Evolutionary conservation across 2,888 invertebrate species (phyloP).

Genomic region (Onchidella celtica): DNA sequence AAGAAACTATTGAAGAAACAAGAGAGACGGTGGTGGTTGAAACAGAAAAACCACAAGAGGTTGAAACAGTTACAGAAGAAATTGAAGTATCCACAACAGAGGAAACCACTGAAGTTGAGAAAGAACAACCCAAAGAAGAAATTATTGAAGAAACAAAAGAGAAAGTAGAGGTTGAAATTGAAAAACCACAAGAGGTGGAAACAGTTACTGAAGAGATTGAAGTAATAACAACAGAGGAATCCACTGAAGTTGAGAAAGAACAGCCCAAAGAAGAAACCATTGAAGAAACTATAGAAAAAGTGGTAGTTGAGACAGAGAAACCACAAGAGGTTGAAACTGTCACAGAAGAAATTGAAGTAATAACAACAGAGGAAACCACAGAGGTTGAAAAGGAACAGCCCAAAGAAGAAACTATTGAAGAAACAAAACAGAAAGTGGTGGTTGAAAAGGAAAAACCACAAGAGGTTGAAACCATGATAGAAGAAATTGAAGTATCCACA

Average conservation of each 20-base stretch:
- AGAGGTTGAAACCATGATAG: conserved; percentile 44
- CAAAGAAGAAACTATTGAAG: conserved; percentile 43
- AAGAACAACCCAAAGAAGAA: conserved; percentile 14
- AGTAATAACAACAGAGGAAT: conserved; percentile 15
- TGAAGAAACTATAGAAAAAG: conserved; percentile 48
- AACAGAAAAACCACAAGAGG: conserved; percentile 48
- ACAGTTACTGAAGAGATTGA: conserved; percentile 16
- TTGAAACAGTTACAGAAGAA: conserved; percentile 36
- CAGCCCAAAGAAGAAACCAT: conserved; percentile 50
- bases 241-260: conserved; percentile 23
- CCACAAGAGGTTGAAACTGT: conserved; percentile 44
- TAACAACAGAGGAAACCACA: conserved; percentile 42
- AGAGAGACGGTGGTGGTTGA: conserved; percentile 39
- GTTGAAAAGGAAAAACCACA: conserved; percentile 43
- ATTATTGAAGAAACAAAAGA: neutral
- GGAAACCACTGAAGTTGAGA: conserved; percentile 19
- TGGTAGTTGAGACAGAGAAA: conserved; percentile 30
- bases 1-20: conserved; percentile 51
- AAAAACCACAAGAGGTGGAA: conserved; percentile 34
- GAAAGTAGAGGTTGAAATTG: conserved; percentile 3
- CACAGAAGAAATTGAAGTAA: conserved; percentile 16
- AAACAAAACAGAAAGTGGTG: conserved; percentile 46
- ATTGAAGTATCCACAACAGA: conserved; percentile 9
- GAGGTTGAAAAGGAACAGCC: conserved; percentile 50
- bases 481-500: conserved; percentile 48